Evolutionary conservation across 2,888 invertebrate species (phyloP).

Genomic region (Agapostemon virescens): DNA sequence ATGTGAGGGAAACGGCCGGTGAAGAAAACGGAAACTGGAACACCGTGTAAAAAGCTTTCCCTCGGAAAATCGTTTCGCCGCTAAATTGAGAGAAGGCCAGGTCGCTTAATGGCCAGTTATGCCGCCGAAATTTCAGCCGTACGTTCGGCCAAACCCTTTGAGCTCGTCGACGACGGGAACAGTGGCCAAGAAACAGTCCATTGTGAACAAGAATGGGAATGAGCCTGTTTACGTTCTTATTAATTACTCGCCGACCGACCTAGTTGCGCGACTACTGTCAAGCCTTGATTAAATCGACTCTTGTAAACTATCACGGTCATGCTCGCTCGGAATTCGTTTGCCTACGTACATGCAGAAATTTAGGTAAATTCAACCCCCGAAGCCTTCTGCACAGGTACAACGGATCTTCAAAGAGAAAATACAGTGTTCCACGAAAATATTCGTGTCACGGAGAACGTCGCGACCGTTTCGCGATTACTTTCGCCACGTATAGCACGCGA

Average conservation of each 20-base stretch:
- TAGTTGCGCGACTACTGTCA: slow-evolving; percentile 37
- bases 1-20: slow-evolving; percentile 12
- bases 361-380: slow-evolving; percentile 3
- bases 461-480: no score
- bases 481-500: no score
- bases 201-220: slow-evolving; percentile 13
- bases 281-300: slow-evolving; percentile 59
- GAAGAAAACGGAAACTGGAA: slow-evolving; percentile 22
- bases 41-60: slow-evolving; percentile 18
- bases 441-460: no score
- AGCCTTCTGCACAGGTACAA: background rate
- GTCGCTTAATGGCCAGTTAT: background rate
- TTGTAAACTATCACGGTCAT: slow-evolving; percentile 35
- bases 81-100: background rate
- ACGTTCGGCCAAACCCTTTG: background rate
- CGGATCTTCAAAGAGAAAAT: background rate
- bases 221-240: slow-evolving; percentile 50
- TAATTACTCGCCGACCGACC: slow-evolving; percentile 53
- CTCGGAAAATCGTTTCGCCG: slow-evolving; percentile 37
- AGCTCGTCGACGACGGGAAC: background rate
- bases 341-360: slow-evolving; percentile 16
- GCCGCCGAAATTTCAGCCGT: slow-evolving; percentile 36
- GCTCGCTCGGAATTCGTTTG: slow-evolving; percentile 42
- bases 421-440: no score
- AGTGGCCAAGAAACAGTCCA: background rate